Base-by-base conservation (phyloP, 2,888 invertebrate species). In the Eumacrocentrus americanus region DNA sequence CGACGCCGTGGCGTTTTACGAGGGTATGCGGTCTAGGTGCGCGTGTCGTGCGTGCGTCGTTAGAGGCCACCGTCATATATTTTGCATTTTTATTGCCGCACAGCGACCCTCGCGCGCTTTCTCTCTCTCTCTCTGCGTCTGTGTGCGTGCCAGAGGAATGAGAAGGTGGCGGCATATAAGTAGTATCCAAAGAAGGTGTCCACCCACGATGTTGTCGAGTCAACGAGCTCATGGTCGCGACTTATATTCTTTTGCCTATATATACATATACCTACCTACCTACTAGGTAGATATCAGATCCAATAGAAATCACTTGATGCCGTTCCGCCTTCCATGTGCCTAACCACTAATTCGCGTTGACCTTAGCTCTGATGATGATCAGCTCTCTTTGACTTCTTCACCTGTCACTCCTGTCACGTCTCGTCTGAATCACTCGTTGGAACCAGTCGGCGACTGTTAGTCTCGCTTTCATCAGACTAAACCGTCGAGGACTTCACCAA, bases 31-130 rank as follows among this genome's bases (percentile, higher is more conserved):
- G 59, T 60, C 56, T 55, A 48, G 55, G 61, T 53, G 58, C 53
- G 60, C 65, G 62, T 67, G 62, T 60, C 64, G 65, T 66, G 64
- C 68, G 70, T 70, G 70, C 66, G 68, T 65, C 66, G 70, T 68
- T 69, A 66, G 67, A 67, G 56, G 54, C 54, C 53, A 63, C 60
- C 62, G 67, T 70, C 68, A 69, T 73, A 72, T 71, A 74, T 74
- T 76, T 74, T 75, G 72, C 76, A 75, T 76, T 75, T 76, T 76
- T 76, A 73, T 74, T 72, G 70, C 72, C 69, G 53, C 47, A 58
- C 56, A 7, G 11, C 40, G 46, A 23, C 34, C 9, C 48, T 54
- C 44, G 37, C 16, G 16, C 44, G 40, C 35, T 46, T 46, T 23
- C 11, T 20, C 7, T 48, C 18, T 23, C 23, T 34, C 6, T 51